Evolutionary conservation across 2,888 invertebrate species (phyloP).

Genomic region (Melinopterus prodromus): DNA sequence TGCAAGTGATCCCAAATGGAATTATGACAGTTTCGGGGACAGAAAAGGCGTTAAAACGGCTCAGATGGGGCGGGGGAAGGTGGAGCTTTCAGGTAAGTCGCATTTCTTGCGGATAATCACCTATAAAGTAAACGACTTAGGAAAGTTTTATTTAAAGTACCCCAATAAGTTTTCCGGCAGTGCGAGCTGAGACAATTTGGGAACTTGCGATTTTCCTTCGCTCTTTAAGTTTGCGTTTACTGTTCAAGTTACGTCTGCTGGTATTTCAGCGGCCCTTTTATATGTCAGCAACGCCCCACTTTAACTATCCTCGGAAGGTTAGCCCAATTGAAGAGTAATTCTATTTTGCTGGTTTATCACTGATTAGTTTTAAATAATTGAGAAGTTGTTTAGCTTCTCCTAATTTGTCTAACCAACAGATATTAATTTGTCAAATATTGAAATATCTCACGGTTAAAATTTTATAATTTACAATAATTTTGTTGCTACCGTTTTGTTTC

Average conservation of each 20-base stretch:
- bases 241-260: not conserved
- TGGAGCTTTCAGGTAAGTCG: conserved; percentile 31
- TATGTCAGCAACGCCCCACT: not conserved
- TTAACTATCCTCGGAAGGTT: not conserved
- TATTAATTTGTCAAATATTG: too few relatives aligned
- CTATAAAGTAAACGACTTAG: conserved; percentile 34
- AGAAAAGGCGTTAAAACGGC: not conserved
- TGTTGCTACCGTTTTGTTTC: too few relatives aligned
- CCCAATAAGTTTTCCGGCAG: not conserved
- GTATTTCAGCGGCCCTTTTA: not conserved
- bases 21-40: not conserved
- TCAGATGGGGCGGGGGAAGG: not conserved
- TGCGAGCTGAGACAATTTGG: not conserved
- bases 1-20: not conserved
- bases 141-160: conserved; percentile 34
- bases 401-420: too few relatives aligned
- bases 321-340: too few relatives aligned
- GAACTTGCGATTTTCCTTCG: not conserved
- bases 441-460: too few relatives aligned
- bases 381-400: too few relatives aligned
- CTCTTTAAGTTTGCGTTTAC: conserved; percentile 4
- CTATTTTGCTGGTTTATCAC: too few relatives aligned
- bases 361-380: too few relatives aligned
- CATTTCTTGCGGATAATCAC: conserved; percentile 32
- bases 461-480: too few relatives aligned